phyloP scores from a whole-genome alignment of 1,140 invertebrate genomes.

The Brachionus calyciflorus region DNA sequence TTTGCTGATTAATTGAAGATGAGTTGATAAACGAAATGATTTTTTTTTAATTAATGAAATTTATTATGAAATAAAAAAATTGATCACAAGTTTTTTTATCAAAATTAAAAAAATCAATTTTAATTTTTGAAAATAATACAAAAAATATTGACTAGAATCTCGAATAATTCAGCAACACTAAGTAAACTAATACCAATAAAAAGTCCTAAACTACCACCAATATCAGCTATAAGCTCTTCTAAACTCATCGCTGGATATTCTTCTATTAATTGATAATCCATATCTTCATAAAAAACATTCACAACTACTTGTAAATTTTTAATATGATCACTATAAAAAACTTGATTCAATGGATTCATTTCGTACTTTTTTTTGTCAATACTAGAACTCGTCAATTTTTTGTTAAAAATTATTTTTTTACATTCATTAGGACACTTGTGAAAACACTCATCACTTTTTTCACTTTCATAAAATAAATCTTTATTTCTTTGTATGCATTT shows the following conservation, averaged over 20 bases:
- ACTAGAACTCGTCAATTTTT: background rate
- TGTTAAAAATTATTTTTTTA: background rate
- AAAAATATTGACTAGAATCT: background rate
- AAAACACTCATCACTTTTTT: background rate
- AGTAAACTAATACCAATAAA: conserved; percentile 28
- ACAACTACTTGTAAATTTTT: background rate
- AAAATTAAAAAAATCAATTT: too few species aligned
- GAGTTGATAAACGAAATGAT: too few species aligned
- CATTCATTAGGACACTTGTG: background rate
- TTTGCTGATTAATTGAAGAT: too few species aligned
- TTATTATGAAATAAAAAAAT: too few species aligned
- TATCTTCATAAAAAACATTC: conserved; percentile 1
- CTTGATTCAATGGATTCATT: background rate
- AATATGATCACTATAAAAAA: background rate
- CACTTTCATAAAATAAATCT: background rate
- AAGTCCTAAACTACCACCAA: conserved; percentile 7
- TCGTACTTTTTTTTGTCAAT: background rate
- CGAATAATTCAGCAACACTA: background rate
- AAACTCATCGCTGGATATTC: conserved; percentile 1
- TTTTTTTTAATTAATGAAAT: too few species aligned
- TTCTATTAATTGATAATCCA: background rate
- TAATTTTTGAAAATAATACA: background rate
- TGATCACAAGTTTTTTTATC: too few species aligned
- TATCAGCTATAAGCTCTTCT: background rate
- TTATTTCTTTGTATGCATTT: background rate